Percentiles rank a stretch among this genome's conserved stretches.
phyloP scores from a whole-genome alignment of 1,140 invertebrate species.

The Drosophila varians region DNA sequence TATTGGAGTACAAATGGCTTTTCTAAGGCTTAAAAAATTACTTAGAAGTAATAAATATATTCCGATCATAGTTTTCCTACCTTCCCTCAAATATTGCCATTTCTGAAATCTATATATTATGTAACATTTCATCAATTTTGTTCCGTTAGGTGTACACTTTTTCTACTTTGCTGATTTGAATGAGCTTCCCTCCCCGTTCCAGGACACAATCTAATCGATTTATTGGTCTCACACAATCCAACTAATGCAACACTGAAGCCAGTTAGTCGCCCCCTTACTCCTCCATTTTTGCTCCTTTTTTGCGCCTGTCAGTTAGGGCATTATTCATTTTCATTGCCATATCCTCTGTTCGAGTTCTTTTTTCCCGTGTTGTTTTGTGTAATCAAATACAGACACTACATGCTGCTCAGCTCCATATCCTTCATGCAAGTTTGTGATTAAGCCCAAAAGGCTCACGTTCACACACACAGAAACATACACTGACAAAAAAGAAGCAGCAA shows the following conservation, averaged over 20 bases:
- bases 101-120: no score
- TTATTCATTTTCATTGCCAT: conserved; percentile 70
- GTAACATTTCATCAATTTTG: background rate
- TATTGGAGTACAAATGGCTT: background rate
- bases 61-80: no score
- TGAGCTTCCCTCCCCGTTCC: conserved; percentile 20
- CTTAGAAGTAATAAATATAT: no score
- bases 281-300: background rate
- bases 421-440: conserved; percentile 65
- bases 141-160: conserved; percentile 3
- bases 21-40: no score
- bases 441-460: conserved; percentile 55
- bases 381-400: conserved; percentile 53
- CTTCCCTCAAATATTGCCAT: no score
- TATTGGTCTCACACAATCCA: conserved; percentile 53
- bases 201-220: conserved; percentile 65
- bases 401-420: conserved; percentile 4
- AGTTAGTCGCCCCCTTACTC: conserved; percentile 5
- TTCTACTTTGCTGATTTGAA: conserved; percentile 14
- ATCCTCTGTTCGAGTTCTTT: conserved; percentile 36
- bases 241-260: conserved; percentile 28
- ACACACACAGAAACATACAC: conserved; percentile 2
- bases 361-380: conserved; percentile 48
- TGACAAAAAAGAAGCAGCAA: conserved; percentile 15
- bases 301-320: conserved; percentile 39